phyloP scores from a whole-genome alignment of 1,140 invertebrate species.

The Halotydeus destructor region DNA sequence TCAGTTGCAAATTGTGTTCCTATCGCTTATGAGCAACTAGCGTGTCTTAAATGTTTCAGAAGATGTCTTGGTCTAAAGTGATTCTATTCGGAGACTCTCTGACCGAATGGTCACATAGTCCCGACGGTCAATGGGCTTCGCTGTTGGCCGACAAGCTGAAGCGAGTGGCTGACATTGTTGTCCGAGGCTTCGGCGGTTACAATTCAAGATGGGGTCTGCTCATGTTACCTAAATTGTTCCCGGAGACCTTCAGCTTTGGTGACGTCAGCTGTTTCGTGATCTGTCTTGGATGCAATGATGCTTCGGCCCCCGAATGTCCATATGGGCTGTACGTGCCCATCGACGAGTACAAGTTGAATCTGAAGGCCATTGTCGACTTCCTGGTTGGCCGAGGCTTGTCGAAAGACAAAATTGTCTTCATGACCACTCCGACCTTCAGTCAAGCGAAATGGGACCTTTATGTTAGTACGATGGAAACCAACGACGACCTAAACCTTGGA shows the following conservation, averaged over 20 bases:
- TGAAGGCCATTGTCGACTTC: slow-evolving; percentile 22
- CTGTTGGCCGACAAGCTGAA: slow-evolving; percentile 14
- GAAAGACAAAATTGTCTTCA: slow-evolving; percentile 23
- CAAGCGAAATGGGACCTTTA: slow-evolving; percentile 20
- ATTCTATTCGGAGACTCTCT: slow-evolving; percentile 16
- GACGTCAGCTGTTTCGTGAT: slow-evolving; percentile 22
- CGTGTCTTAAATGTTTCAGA: no score
- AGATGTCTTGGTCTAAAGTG: slow-evolving; percentile 16
- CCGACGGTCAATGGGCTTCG: slow-evolving; percentile 12
- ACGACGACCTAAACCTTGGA: neutral
- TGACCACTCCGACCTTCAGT: slow-evolving; percentile 22
- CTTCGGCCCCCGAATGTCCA: slow-evolving; percentile 18
- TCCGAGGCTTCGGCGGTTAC: slow-evolving; percentile 27
- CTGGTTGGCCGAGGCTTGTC: slow-evolving; percentile 22
- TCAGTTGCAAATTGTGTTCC: no score
- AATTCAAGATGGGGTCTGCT: slow-evolving; percentile 22
- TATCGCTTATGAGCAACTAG: no score
- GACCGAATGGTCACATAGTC: slow-evolving; percentile 7
- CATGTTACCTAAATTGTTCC: slow-evolving; percentile 22
- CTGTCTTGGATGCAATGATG: slow-evolving; percentile 27
- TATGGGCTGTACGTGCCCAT: slow-evolving; percentile 24
- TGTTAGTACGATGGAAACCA: slow-evolving; percentile 16
- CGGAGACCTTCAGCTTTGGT: slow-evolving; percentile 18
- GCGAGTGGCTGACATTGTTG: slow-evolving; percentile 27
- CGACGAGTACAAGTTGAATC: slow-evolving; percentile 22